A percentile compares a stretch with the other conserved stretches of the same genome.
phyloP scores from a whole-genome alignment of 2,113 vertebrate species.

The Ageneiosus marmoratus region DNA sequence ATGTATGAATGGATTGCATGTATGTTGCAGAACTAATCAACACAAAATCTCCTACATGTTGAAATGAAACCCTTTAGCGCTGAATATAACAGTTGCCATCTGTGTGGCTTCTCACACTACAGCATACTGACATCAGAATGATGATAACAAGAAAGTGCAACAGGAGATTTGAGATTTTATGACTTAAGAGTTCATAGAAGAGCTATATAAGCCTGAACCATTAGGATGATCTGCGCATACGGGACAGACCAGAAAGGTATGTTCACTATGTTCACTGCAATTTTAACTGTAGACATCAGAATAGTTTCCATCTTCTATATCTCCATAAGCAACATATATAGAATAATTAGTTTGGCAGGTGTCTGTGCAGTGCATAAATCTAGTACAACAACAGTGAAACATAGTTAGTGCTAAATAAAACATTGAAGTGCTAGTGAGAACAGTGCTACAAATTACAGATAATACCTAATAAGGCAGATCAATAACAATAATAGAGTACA shows the following conservation, averaged over 20 bases:
- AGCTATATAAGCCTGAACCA: conserved; percentile 54
- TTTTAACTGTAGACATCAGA: neutral
- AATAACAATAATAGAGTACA: neutral
- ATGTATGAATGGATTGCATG: neutral
- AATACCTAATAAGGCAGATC: neutral
- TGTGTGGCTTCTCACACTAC: neutral
- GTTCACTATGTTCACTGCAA: conserved; percentile 31
- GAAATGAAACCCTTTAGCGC: neutral
- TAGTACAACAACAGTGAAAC: neutral
- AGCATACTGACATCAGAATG: conserved; percentile 9
- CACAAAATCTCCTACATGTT: neutral
- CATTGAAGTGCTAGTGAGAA: neutral
- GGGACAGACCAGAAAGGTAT: conserved; percentile 56
- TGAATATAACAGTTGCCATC: neutral
- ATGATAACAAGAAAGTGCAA: conserved; percentile 22
- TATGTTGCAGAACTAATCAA: neutral
- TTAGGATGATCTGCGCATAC: conserved; percentile 20
- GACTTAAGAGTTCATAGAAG: conserved; percentile 56
- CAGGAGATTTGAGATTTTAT: conserved; percentile 55
- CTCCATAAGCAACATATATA: neutral
- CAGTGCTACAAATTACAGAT: neutral
- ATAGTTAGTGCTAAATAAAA: neutral
- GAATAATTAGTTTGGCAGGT: neutral
- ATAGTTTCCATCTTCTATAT: neutral
- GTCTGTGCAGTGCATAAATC: neutral